Evolutionary conservation across 2,888 invertebrate species (phyloP).

Genomic region (Heteromyza rotundicornis): DNA sequence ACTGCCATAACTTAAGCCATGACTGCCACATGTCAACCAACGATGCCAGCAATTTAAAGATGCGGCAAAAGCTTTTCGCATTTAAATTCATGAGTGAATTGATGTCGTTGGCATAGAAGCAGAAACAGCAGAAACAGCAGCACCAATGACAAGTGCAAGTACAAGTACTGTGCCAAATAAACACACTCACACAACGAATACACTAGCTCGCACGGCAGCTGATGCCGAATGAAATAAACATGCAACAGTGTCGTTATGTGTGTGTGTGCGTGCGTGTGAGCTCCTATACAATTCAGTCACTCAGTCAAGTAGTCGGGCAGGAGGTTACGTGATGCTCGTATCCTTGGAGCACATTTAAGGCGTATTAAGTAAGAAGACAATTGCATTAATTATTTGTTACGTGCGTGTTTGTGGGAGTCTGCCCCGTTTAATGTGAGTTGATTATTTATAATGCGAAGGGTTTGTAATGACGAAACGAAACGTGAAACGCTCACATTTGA

Average conservation of each 20-base stretch:
- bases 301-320: too few relatives aligned
- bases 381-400: neutral
- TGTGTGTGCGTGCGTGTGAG: neutral
- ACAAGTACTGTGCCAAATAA: neutral
- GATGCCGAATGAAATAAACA: neutral
- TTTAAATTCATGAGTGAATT: constrained; percentile 1
- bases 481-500: neutral
- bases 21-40: too few relatives aligned
- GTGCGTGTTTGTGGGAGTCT: neutral
- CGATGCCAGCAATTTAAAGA: neutral
- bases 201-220: neutral
- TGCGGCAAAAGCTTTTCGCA: neutral
- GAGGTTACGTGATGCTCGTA: too few relatives aligned
- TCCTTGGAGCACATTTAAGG: constrained; percentile 1
- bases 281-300: too few relatives aligned
- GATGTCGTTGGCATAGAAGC: too few relatives aligned
- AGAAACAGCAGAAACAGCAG: too few relatives aligned
- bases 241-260: too few relatives aligned
- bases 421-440: neutral
- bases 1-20: too few relatives aligned
- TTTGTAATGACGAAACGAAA: neutral
- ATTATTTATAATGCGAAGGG: neutral
- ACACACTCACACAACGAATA: neutral
- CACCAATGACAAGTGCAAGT: neutral
- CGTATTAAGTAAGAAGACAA: neutral